Evolutionary conservation across 2,113 vertebrate species (phyloP).

Genomic region (Brachypodius melanocephalos): DNA sequence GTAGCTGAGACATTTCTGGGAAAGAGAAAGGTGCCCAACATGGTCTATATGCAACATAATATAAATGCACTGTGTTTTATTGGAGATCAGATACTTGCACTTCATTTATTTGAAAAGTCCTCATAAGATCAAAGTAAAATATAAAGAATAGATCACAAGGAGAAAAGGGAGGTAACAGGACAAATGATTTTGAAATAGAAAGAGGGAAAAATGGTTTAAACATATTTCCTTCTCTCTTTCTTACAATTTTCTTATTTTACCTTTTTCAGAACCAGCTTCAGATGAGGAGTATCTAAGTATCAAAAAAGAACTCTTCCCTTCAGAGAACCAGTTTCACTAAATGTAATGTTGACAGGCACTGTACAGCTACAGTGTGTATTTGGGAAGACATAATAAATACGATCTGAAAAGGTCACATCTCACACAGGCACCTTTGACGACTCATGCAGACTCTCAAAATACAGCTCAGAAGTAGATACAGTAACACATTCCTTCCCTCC

Average conservation of each 20-base stretch:
- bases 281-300: not conserved
- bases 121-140: not conserved
- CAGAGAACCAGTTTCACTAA: not conserved
- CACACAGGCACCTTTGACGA: slow-evolving; percentile 50
- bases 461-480: slow-evolving; percentile 5
- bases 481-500: slow-evolving; percentile 23
- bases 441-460: slow-evolving; percentile 44
- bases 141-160: not conserved
- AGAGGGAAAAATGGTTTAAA: not conserved
- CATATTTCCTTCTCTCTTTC: not conserved
- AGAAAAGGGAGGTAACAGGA: not conserved
- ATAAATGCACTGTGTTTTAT: not conserved
- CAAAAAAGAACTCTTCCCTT: slow-evolving; percentile 12
- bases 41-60: accelerated
- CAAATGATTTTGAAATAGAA: not conserved
- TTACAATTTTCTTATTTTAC: not conserved
- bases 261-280: not conserved
- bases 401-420: slow-evolving; percentile 71
- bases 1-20: not conserved
- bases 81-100: not conserved
- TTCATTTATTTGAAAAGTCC: not conserved
- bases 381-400: slow-evolving; percentile 64
- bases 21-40: not conserved
- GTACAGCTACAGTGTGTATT: slow-evolving; percentile 33
- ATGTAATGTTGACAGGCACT: slow-evolving; percentile 60